Percentiles rank a stretch among this genome's conserved stretches.
These are phyloP conservation scores for Hexactinellida sp. DNA, from an alignment of 37 sponge, comb jelly and placozoan genomes.

Conservation along the genomic window DNA sequence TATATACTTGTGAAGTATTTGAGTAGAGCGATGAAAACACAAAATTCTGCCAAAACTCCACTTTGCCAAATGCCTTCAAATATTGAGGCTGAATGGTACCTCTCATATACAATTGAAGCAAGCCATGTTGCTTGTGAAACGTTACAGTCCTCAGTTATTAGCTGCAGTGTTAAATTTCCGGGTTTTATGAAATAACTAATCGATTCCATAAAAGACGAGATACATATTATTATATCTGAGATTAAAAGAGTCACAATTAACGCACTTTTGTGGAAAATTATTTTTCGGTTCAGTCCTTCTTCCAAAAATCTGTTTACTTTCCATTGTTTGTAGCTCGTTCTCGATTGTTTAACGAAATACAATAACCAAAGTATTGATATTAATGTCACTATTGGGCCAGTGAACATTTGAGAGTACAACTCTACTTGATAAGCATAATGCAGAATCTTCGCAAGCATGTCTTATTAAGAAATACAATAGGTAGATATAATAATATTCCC, in stretches of 20 bases:
- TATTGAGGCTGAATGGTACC: neutral
- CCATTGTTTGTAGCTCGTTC: neutral
- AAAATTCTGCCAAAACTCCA: neutral
- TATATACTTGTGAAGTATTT: neutral
- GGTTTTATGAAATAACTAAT: neutral
- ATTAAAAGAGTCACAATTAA: neutral
- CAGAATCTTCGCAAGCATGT: neutral
- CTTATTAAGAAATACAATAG: too few relatives aligned
- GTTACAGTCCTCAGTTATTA: neutral
- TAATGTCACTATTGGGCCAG: neutral
- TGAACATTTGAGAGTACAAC: neutral
- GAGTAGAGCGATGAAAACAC: neutral
- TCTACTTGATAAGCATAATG: neutral
- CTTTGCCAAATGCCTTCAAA: neutral
- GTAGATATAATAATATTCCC: too few relatives aligned
- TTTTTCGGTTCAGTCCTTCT: neutral
- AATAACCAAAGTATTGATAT: neutral
- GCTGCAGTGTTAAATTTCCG: neutral
- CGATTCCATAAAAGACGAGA: neutral
- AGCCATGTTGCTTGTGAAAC: neutral
- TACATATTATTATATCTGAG: neutral
- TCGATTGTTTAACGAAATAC: neutral
- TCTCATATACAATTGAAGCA: neutral
- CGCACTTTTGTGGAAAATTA: constrained; percentile 5
- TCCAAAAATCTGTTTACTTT: neutral